Conservation (phyloP, 2,888 invertebrate species). For the Ariolimax columbianus region DNA sequence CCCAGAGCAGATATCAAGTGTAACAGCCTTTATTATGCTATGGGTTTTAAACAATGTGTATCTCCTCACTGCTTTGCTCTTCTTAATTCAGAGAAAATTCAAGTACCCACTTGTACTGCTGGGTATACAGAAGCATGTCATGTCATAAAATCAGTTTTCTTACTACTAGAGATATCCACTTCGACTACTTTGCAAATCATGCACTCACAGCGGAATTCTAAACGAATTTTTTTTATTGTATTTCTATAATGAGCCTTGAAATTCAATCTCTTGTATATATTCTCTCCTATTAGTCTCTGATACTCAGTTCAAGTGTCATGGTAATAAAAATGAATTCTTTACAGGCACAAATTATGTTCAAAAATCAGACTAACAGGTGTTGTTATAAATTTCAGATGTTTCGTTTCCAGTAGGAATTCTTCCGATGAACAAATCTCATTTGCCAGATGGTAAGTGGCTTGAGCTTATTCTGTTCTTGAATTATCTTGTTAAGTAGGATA, state of each 20-base stretch:
- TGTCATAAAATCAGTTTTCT: too few species aligned
- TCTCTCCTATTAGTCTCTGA: neutral
- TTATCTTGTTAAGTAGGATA: neutral
- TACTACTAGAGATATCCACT: too few species aligned
- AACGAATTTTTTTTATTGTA: too few species aligned
- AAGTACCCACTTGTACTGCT: too few species aligned
- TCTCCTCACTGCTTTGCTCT: too few species aligned
- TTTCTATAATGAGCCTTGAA: neutral
- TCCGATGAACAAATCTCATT: conserved; percentile 51
- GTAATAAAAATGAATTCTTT: neutral
- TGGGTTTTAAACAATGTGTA: too few species aligned
- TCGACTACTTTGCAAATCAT: too few species aligned
- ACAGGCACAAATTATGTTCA: neutral
- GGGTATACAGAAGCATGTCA: too few species aligned
- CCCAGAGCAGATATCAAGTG: too few species aligned
- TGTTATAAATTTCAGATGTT: conserved; percentile 55
- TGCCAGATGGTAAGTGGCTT: conserved; percentile 52
- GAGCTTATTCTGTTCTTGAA: neutral
- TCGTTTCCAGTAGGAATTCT: conserved; percentile 60
- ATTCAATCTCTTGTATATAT: neutral
- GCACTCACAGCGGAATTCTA: too few species aligned
- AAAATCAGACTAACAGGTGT: neutral
- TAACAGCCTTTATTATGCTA: too few species aligned
- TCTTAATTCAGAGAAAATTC: too few species aligned
- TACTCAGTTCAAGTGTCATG: neutral